Evolutionary conservation across 30 jellyfish, hydroid and myxozoan genomes (phyloP), one percentile per base, ranked within the genome.

Genomic region (Pseudorhiza aurosa): DNA sequence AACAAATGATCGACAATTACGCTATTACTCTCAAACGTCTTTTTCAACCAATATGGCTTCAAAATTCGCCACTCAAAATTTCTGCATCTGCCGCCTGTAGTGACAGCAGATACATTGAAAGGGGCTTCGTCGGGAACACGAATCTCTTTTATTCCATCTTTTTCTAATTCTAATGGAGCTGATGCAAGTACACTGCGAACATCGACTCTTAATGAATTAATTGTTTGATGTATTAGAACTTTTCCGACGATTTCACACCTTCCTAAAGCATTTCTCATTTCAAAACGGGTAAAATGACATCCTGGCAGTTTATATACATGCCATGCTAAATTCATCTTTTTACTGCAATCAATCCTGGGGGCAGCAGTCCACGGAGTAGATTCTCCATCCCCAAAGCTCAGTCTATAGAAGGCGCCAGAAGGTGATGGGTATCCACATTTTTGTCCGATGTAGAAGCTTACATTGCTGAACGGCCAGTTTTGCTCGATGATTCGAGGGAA

Each of bases 381-480:
- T 29, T 43, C 82, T 1, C 90, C 90, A 33, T 78, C 82, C 12
- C 90, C 90, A 62, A 40, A 78, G 59, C 64, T 8, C 14, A 78
- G 67, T 35, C 69, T 62, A 31, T 60, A 78, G 12, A 58, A 9
- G 1, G 59, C 67, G 25, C 36, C 44, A 22, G 36, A 33, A 1
- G 90, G 90, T 6, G 75, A 67, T 8, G 60, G 60, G 60, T 11
- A 46, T 46, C 60, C 60, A 12, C 60, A 46, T 46, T 4, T 8
- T 46, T 27, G 15, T 3, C 27, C 19, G 15, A 46, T 46, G 2
- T 46, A 2, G 19, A 46, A 46, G 15, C 27, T 46, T 4, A 46
- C 60, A 3, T 27, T 46, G 60, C 19, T 46, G 19, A 12, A 24
- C 15, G 60, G 60, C 60, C 60, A 46, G 14, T 46, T 24, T 46